Base-by-base conservation (phyloP, 1,140 invertebrate genomes). In the Pachyrhynchus sulphureomaculatus region DNA sequence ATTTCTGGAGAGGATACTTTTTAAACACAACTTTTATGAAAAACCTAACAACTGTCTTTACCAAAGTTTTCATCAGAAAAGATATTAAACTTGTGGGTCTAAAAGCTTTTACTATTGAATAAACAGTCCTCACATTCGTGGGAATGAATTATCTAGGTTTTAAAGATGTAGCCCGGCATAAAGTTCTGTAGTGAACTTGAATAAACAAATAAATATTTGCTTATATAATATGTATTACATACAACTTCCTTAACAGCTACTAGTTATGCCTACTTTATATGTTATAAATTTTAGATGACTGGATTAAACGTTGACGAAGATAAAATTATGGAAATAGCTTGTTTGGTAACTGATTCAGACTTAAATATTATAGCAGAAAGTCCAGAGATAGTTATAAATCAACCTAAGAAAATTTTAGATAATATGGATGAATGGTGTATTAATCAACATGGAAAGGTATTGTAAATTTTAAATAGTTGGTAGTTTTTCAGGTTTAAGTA, bases 241-340 rank as follows among this genome's bases (percentile, higher is more conserved):
- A n/a, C n/a, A n/a, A n/a, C n/a, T n/a, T n/a, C n/a, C n/a, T n/a
- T n/a, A n/a, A n/a, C n/a, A n/a, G n/a, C n/a, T n/a, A n/a, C n/a
- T n/a, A n/a, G n/a, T n/a, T n/a, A n/a, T n/a, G n/a, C n/a, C n/a
- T n/a, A n/a, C n/a, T n/a, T n/a, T n/a, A n/a, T n/a, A n/a, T n/a
- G n/a, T n/a, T n/a, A n/a, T n/a, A n/a, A n/a, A n/a, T 68, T 72
- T 34, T 55, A 76, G 75, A 76, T 76, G 75, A 76, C 75, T 51
- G 75, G 75, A 4, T 75, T 98, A 10, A 83, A 96, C 76, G 72
- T 89, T 42, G 80, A 88, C 0, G 88, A 80, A 57, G 87, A 93
- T 75, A 82, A 86, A 58, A 91, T 98, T 23, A 74, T 98, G 64
- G 95, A 98, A 81, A 83, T 95, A 59, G 90, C 92, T 0, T 93